A percentile compares a stretch with the other conserved stretches of the same genome.
phyloP scores from a whole-genome alignment of 1,140 invertebrate species.

The Conus ventricosus region DNA sequence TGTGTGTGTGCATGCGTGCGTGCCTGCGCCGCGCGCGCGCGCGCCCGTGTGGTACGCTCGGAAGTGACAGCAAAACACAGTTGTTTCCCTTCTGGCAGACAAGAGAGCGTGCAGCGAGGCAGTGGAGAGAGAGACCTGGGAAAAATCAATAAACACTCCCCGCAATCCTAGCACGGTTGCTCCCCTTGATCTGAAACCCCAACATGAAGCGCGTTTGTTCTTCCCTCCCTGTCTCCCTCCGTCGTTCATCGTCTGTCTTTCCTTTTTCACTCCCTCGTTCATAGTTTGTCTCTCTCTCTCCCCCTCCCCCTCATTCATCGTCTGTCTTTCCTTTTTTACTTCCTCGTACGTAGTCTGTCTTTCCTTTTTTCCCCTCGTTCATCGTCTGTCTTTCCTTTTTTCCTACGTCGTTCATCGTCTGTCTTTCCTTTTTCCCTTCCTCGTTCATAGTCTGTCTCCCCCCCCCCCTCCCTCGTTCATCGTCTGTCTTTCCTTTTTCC shows the following conservation, averaged over 20 bases:
- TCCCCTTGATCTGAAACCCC: not conserved
- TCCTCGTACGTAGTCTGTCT: no score
- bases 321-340: no score
- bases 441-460: no score
- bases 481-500: no score
- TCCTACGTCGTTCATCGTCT: no score
- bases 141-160: constrained; percentile 11
- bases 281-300: no score
- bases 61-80: not conserved
- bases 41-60: not conserved
- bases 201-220: not conserved
- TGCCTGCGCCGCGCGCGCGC: not conserved
- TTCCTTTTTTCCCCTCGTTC: no score
- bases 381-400: no score
- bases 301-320: no score
- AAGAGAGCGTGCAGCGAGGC: not conserved
- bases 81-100: constrained; percentile 5
- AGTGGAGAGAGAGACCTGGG: not conserved
- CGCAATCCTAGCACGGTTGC: not conserved
- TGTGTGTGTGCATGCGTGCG: not conserved
- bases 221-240: not conserved
- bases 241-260: not conserved
- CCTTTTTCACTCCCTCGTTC: not conserved
- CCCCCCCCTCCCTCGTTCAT: no score
- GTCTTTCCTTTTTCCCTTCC: no score